Base-by-base conservation (phyloP, 2,888 invertebrate species). In the Panopea generosa region DNA sequence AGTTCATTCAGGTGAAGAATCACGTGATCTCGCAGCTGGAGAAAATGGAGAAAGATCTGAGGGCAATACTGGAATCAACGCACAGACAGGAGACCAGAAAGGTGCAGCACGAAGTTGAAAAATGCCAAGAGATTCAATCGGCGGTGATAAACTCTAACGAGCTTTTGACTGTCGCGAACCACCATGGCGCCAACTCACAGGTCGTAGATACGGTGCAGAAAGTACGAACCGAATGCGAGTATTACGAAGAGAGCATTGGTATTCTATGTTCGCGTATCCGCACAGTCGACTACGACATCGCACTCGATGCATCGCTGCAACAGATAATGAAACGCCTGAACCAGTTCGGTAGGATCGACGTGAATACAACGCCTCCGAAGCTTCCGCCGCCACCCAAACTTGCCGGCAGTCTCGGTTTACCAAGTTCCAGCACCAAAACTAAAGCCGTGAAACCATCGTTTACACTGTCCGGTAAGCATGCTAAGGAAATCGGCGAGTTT, bases 101-200 rank as follows among this genome's bases (percentile, higher is more conserved):
- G 38, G 68, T 85, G 2, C 77, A 83, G 9, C 68, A 63, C n/a
- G 86, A 86, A 22, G 59, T 77, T 4, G 68, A 66, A 11, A 71
- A 69, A 49, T 82, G 79, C 47, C 71, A 75, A 26, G 76, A 81
- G 52, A 82, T 85, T 2, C 63, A 81, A 24, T 66, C 83, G 1
- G 85, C 81, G 4, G 82, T 85, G 0, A 49, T 67, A 1, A 85
- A 85, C 47, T 69, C 84, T 1, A 67, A 74, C 6, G 76, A 81
- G 33, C 24, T 83, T 50, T 60, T 84, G 33, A 55, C 62, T 11
- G 63, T 84, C 9, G 81, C 79, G 0, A 77, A 72, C 38, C 66
- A 79, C 16, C 85, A 85, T 63, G 85, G 84, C 16, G 75, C 81
- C 11, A 73, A 82, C 49, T 85, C 85, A 9, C 77, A 81, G 29